These are phyloP conservation scores for Chiropotes sagulatus DNA, from an alignment of 2,797 vertebrate genomes.

Conservation along the genomic window DNA sequence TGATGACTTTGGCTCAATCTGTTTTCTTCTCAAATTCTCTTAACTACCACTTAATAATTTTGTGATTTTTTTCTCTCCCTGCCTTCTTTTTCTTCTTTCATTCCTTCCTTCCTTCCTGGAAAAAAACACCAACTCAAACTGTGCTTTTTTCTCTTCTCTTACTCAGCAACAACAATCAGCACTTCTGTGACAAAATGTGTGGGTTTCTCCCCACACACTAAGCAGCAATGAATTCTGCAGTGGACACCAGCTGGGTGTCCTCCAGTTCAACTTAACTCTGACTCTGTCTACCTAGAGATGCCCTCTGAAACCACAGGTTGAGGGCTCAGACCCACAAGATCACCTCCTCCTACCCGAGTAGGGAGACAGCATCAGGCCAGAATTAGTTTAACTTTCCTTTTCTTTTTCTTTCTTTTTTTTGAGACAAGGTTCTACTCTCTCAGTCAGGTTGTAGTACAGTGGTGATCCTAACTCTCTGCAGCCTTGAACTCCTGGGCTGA, in stretches of 20 bases:
- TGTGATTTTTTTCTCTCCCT: neutral
- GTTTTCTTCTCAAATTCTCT: neutral
- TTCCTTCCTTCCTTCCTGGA: neutral
- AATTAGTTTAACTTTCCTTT: neutral
- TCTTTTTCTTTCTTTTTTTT: too few species aligned
- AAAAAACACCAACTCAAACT: neutral
- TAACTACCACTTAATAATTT: neutral
- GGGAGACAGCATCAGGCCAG: neutral
- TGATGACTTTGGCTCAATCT: neutral
- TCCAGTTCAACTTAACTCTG: neutral
- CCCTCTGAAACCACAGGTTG: neutral
- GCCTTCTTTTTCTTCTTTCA: too few species aligned
- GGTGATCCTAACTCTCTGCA: too few species aligned
- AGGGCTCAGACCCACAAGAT: neutral
- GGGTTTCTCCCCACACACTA: neutral
- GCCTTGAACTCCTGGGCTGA: too few species aligned
- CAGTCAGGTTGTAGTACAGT: too few species aligned
- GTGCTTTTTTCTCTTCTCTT: neutral
- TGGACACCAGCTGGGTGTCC: neutral
- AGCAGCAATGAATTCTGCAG: neutral
- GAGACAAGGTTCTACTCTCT: too few species aligned
- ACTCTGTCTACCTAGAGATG: neutral
- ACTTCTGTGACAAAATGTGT: neutral
- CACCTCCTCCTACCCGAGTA: neutral
- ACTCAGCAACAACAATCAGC: neutral